These are phyloP conservation scores for Volucella zonaria DNA, from an alignment of 2,888 invertebrate genomes.

Conservation along the genomic window DNA sequence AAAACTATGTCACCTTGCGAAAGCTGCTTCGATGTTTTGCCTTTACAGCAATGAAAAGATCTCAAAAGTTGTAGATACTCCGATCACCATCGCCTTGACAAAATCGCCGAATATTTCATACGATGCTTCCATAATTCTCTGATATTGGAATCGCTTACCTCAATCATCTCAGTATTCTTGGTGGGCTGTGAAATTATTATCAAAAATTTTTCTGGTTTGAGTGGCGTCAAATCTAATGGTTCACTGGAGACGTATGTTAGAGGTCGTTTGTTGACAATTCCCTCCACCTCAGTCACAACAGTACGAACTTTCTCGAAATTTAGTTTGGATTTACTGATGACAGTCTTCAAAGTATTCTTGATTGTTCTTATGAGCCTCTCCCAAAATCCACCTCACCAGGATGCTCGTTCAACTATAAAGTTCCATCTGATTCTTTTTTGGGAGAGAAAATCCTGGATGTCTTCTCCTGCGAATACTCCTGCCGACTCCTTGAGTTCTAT, in stretches of 20 bases:
- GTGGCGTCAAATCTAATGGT: slow-evolving; percentile 12
- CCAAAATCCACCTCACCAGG: slow-evolving; percentile 70
- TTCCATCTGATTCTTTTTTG: slow-evolving; percentile 18
- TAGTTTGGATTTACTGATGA: slow-evolving; percentile 38
- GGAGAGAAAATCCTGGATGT: slow-evolving; percentile 3
- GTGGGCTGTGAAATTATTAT: not conserved
- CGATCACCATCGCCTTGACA: slow-evolving; percentile 12
- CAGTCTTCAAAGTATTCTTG: slow-evolving; percentile 56
- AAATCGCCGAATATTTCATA: slow-evolving; percentile 9
- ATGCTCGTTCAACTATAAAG: slow-evolving; percentile 25
- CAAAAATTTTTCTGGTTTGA: slow-evolving; percentile 22
- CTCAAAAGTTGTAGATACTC: slow-evolving; percentile 23
- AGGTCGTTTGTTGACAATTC: slow-evolving; percentile 4
- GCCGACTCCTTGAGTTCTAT: not conserved
- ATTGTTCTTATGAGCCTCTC: slow-evolving; percentile 62
- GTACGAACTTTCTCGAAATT: slow-evolving; percentile 34
- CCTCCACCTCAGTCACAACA: slow-evolving; percentile 12
- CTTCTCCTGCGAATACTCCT: not conserved
- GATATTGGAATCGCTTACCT: not conserved
- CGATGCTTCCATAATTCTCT: slow-evolving; percentile 34
- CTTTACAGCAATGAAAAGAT: not conserved
- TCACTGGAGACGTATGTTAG: not conserved
- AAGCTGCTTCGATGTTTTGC: not conserved
- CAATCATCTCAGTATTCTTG: not conserved
- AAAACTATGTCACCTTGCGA: slow-evolving; percentile 44